Conservation (phyloP, 2,113 vertebrate genomes). For the Hylia prasina region DNA sequence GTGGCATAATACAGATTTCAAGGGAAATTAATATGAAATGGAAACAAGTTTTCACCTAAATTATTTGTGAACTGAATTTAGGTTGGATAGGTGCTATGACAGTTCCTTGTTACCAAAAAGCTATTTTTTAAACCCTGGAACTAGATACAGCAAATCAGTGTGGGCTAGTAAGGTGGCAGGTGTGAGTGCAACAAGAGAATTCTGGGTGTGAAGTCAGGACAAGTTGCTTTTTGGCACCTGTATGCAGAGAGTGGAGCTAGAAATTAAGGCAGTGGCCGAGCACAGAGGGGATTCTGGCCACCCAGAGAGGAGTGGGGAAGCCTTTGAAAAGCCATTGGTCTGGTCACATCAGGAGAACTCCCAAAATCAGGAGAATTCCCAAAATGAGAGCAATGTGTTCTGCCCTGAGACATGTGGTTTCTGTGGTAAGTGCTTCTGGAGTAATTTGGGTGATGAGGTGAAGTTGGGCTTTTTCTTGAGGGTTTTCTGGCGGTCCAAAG, state of each 20-base stretch:
- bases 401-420: not conserved
- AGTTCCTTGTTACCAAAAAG: not conserved
- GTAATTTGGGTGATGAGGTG: not conserved
- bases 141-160: not conserved
- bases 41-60: not conserved
- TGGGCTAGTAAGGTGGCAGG: not conserved
- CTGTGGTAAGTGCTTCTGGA: not conserved
- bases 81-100: not conserved
- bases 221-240: not conserved
- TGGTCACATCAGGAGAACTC: not conserved
- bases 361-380: not conserved
- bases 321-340: not conserved
- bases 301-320: not conserved
- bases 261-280: not conserved
- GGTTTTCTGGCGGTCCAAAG: not conserved
- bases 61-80: not conserved
- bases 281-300: not conserved
- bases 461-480: not conserved
- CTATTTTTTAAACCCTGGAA: not conserved
- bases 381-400: not conserved
- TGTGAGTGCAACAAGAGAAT: rapidly evolving
- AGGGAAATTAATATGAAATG: not conserved
- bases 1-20: not conserved
- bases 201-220: not conserved
- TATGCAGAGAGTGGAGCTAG: not conserved